phyloP scores from a whole-genome alignment of 2,888 invertebrate genomes.

The Polyploca ridens region DNA sequence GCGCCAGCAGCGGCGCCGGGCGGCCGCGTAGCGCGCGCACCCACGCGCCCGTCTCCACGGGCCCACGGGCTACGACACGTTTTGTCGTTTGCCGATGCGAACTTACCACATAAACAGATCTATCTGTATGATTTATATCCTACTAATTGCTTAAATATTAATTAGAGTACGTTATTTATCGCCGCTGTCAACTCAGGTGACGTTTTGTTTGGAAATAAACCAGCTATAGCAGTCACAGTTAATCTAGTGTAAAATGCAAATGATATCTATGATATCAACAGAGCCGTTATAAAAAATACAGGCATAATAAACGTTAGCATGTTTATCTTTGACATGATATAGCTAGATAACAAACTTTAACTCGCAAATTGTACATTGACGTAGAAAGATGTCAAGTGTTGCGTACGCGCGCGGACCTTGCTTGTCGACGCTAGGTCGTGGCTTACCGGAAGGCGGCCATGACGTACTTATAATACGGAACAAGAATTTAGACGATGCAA shows the following conservation, averaged over 20 bases:
- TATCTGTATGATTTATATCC: constrained; percentile 13
- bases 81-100: constrained; percentile 27
- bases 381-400: constrained; percentile 18
- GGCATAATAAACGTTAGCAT: neutral
- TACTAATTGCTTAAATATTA: constrained; percentile 7
- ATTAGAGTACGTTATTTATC: constrained; percentile 10
- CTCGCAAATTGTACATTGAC: constrained; percentile 15
- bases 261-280: constrained; percentile 3
- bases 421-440: constrained; percentile 35
- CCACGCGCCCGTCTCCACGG: constrained; percentile 38
- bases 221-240: neutral
- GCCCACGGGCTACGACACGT: constrained; percentile 34
- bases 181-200: neutral
- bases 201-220: constrained; percentile 6
- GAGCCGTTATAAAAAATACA: neutral
- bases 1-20: constrained; percentile 76
- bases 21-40: constrained; percentile 53
- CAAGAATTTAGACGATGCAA: constrained; percentile 52
- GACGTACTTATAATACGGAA: constrained; percentile 52
- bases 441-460: constrained; percentile 52
- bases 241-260: neutral
- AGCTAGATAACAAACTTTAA: constrained; percentile 10
- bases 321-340: constrained; percentile 7
- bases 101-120: constrained; percentile 35
- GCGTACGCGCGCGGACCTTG: constrained; percentile 42